Evolutionary conservation across 2,797 vertebrate genomes (phyloP).

Genomic region (Micromesistius poutassou): DNA sequence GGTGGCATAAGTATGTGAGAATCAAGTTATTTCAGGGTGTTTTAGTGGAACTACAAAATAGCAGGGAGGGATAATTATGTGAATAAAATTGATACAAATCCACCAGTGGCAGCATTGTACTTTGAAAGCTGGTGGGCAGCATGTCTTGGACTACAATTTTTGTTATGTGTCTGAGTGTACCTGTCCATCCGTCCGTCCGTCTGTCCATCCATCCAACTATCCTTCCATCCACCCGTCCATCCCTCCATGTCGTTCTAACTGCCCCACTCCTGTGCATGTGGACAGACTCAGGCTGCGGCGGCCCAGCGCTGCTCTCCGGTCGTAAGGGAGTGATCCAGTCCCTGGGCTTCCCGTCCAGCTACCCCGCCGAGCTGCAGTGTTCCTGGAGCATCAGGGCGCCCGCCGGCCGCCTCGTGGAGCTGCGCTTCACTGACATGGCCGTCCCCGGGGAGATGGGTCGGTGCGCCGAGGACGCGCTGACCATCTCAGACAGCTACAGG

Average conservation of each 20-base stretch:
- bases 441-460: conserved; percentile 66
- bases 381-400: conserved; percentile 70
- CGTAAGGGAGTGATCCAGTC: conserved; percentile 70
- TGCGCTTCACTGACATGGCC: conserved; percentile 70
- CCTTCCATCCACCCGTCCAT: neutral
- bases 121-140: too few relatives aligned
- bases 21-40: too few relatives aligned
- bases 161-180: neutral
- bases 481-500: conserved; percentile 61
- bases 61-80: too few relatives aligned
- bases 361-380: conserved; percentile 63
- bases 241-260: neutral
- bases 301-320: conserved; percentile 48
- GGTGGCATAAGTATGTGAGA: too few relatives aligned
- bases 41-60: too few relatives aligned
- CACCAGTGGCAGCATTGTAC: too few relatives aligned
- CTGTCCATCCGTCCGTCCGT: neutral
- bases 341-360: conserved; percentile 65
- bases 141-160: too few relatives aligned
- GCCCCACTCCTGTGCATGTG: neutral
- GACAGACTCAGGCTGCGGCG: conserved; percentile 48
- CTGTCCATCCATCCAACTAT: neutral
- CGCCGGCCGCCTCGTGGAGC: conserved; percentile 66
- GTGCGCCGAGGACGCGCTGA: conserved; percentile 69
- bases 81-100: too few relatives aligned